Percentiles rank a stretch among this genome's conserved stretches.
These are phyloP conservation scores for Oryctes rhinoceros DNA, from an alignment of 1,140 invertebrate species.

Conservation along the genomic window DNA sequence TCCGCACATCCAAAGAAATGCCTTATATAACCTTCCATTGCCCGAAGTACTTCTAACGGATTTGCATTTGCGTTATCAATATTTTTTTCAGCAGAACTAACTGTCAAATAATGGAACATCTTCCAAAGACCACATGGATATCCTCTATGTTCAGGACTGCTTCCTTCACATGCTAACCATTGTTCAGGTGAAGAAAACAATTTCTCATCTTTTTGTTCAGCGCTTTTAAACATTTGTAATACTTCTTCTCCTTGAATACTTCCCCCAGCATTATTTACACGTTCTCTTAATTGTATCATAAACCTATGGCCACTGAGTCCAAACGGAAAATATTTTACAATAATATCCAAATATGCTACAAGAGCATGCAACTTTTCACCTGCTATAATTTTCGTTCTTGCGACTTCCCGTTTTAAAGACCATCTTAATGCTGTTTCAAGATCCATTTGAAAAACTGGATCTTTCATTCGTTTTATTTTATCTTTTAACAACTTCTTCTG, in stretches of 20 bases:
- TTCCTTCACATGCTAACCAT: constrained; percentile 88
- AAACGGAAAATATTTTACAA: constrained; percentile 79
- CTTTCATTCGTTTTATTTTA: constrained; percentile 59
- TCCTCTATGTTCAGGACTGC: constrained; percentile 76
- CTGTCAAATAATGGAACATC: constrained; percentile 92
- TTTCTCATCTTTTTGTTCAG: constrained; percentile 64
- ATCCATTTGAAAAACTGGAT: constrained; percentile 82
- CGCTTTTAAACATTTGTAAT: constrained; percentile 63
- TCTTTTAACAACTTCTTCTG: constrained; percentile 51
- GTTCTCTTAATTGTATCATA: constrained; percentile 65
- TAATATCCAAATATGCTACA: constrained; percentile 73
- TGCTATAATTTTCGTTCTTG: constrained; percentile 71
- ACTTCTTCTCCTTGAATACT: constrained; percentile 69
- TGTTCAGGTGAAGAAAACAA: constrained; percentile 68
- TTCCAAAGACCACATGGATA: constrained; percentile 97
- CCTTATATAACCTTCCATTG: constrained; percentile 89
- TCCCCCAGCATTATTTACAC: constrained; percentile 56
- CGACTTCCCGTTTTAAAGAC: constrained; percentile 83
- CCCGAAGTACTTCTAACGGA: constrained; percentile 75
- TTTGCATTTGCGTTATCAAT: constrained; percentile 61
- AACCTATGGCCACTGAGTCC: constrained; percentile 71
- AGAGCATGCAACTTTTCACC: constrained; percentile 77
- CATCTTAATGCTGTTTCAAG: constrained; percentile 84
- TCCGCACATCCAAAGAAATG: constrained; percentile 94
- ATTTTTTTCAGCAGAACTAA: constrained; percentile 72